Evolutionary conservation across 2,888 invertebrate genomes (phyloP).

Genomic region (Eumacrocentrus americanus): DNA sequence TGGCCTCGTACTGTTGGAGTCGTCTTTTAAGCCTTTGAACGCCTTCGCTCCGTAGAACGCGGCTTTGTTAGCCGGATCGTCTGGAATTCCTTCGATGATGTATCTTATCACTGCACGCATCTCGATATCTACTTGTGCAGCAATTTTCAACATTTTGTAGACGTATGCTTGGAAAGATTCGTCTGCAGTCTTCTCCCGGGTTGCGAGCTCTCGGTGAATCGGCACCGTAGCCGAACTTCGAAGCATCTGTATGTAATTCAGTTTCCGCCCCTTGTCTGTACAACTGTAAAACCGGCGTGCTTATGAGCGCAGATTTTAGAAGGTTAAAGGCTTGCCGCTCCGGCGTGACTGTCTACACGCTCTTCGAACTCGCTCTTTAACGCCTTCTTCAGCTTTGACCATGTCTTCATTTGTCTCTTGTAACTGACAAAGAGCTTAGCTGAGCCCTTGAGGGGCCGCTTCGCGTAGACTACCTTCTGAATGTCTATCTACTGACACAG

Average conservation of each 20-base stretch:
- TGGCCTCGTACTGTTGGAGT: too few species aligned
- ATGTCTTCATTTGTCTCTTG: not conserved
- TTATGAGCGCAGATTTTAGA: not conserved
- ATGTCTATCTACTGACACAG: slow-evolving; percentile 30
- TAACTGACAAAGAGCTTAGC: slow-evolving; percentile 28
- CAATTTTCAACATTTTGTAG: slow-evolving; percentile 1
- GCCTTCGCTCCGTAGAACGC: slow-evolving; percentile 1
- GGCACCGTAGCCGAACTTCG: not conserved
- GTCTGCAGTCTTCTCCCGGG: too few species aligned
- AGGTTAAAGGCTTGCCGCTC: not conserved
- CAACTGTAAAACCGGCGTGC: not conserved
- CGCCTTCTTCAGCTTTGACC: not conserved
- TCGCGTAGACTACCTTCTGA: slow-evolving; percentile 34
- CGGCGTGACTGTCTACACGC: too few species aligned
- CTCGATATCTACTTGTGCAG: not conserved
- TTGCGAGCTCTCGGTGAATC: too few species aligned
- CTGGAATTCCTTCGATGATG: slow-evolving; percentile 6
- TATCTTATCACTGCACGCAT: not conserved
- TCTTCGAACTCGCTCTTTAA: not conserved
- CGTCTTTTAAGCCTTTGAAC: too few species aligned
- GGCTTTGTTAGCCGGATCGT: slow-evolving; percentile 1
- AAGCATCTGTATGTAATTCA: not conserved
- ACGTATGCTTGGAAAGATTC: not conserved
- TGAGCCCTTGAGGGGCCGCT: slow-evolving; percentile 31
- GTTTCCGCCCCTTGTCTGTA: not conserved